phyloP scores from a whole-genome alignment of 2,797 vertebrate genomes.

The Tokudaia tokunoshimensis region DNA sequence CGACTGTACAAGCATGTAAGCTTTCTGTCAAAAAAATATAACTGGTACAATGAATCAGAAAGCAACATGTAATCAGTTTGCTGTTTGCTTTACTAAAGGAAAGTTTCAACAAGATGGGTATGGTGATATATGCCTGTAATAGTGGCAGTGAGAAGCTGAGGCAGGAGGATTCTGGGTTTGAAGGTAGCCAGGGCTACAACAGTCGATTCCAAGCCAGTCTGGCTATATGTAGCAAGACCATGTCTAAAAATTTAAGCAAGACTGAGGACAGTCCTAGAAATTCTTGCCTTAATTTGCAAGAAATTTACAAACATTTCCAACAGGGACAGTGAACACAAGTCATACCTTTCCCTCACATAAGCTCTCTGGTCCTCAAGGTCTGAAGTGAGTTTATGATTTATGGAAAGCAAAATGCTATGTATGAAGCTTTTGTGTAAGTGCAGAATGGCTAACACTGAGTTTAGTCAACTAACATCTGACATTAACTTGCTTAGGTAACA shows the following conservation, averaged over 20 bases:
- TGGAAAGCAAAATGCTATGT: constrained; percentile 51
- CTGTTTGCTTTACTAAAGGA: constrained; percentile 40
- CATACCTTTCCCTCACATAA: constrained; percentile 5
- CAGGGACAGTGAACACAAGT: background rate
- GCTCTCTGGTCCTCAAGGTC: constrained; percentile 11
- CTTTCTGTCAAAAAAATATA: background rate
- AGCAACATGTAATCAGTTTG: constrained; percentile 1
- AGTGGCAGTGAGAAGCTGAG: background rate
- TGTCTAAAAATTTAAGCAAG: background rate
- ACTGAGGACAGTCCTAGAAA: constrained; percentile 37
- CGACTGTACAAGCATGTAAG: constrained; percentile 19
- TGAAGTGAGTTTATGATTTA: constrained; percentile 30
- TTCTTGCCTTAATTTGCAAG: constrained; percentile 34
- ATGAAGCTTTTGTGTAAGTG: constrained; percentile 17
- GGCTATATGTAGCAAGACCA: background rate
- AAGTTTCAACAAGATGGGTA: background rate
- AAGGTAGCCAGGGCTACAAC: background rate
- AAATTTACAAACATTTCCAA: background rate
- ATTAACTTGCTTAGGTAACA: constrained; percentile 54
- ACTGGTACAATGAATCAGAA: constrained; percentile 23
- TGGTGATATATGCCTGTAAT: background rate
- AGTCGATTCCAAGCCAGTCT: background rate
- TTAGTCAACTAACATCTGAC: constrained; percentile 40
- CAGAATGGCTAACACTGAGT: constrained; percentile 13
- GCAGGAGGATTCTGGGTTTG: background rate